Evolutionary conservation across 2,113 vertebrate genomes (phyloP), one percentile per base, ranked within the genome.

Genomic region (Thalassoma bifasciatum): DNA sequence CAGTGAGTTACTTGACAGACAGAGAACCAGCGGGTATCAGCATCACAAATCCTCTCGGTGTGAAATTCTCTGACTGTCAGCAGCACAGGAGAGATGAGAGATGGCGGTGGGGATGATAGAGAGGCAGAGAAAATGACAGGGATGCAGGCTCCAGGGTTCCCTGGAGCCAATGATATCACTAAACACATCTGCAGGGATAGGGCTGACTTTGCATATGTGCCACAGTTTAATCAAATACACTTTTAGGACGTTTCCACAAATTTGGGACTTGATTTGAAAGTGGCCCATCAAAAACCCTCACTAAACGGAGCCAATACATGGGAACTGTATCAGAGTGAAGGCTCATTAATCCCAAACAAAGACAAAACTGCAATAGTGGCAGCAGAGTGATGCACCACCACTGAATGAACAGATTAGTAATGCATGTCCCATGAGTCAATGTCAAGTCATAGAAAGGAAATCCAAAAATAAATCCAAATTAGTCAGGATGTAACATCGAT

Each of bases 1-100:
- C 49, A 77, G 81, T 50, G 73, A 86, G 79, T 90, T 67, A 80
- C 83, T 86, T 90, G 67, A 75, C 77, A 86, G 85, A 51, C 84
- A 79, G 64, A 84, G 75, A 86, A 86, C 70, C 82, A 83, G 79
- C 46, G 60, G 79, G 86, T 84, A 87, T 88, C 75, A 66, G 81
- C 74, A 84, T 77, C 74, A 79, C 82, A 86, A 80, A 90, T 85
- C 75, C 79, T 82, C 74, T 72, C 59, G 10, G 66, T 78, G 75
- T 87, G 82, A 86, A 89, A 90, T 81, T 59, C 56, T 72, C 17
- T 66, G 72, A 83, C 81, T 81, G 81, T 84, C 87, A 72, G 63
- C 52, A 59, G 68, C 70, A 67, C 7, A 77, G 74, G 23, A 71
- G 59, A 76, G 66, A 86, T 84, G 83, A 83, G 74, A 80, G 75